These are phyloP conservation scores for Cochlearius cochlearius DNA, from an alignment of 2,113 vertebrate genomes.

Conservation along the genomic window DNA sequence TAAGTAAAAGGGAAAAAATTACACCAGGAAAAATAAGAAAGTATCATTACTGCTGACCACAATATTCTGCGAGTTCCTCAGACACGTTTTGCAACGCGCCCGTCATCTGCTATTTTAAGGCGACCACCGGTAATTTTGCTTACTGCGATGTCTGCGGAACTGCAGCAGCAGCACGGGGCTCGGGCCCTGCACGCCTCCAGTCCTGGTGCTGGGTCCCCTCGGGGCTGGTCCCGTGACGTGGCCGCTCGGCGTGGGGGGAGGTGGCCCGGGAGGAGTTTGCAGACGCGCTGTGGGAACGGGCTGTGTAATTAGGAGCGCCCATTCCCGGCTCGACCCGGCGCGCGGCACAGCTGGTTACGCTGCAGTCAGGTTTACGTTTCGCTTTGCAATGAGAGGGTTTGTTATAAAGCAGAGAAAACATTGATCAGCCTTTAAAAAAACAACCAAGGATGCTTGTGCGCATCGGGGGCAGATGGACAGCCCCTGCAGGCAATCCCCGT, in stretches of 20 bases:
- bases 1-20: neutral
- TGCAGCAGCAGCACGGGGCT: neutral
- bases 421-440: neutral
- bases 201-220: neutral
- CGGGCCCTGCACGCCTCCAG: fast-evolving
- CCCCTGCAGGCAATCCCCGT: neutral
- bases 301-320: neutral
- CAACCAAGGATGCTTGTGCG: neutral
- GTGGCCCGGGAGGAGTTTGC: neutral
- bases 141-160: fast-evolving
- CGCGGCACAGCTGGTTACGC: neutral
- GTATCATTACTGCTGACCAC: neutral
- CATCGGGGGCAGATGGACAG: neutral
- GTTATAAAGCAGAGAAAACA: neutral
- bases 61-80: neutral
- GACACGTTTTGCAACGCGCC: neutral
- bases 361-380: neutral
- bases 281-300: neutral
- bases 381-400: neutral
- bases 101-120: neutral
- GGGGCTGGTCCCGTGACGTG: neutral
- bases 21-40: neutral
- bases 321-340: neutral
- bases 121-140: neutral
- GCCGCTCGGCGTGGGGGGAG: neutral